These are phyloP conservation scores for Sylvia borin DNA, from an alignment of 2,797 vertebrate genomes.

Conservation along the genomic window DNA sequence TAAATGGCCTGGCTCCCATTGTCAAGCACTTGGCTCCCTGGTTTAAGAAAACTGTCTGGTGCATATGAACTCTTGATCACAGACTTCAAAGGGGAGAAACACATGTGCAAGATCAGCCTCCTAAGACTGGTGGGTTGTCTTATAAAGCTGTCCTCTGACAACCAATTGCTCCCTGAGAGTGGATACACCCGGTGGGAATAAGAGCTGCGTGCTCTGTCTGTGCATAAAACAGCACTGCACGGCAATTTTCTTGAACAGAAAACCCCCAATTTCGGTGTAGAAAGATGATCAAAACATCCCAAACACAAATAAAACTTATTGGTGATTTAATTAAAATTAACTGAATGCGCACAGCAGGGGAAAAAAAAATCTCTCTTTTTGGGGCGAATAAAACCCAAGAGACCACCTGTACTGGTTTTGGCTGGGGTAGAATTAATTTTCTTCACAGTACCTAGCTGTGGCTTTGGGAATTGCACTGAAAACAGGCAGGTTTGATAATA, in stretches of 20 bases:
- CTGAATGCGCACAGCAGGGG: background rate
- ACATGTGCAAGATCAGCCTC: conserved; percentile 35
- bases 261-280: background rate
- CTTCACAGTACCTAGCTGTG: background rate
- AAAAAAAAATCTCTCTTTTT: background rate
- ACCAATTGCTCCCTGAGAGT: background rate
- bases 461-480: background rate
- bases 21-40: conserved; percentile 7
- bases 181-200: background rate
- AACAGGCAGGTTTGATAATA: background rate
- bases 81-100: conserved; percentile 61
- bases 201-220: background rate
- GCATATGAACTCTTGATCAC: conserved; percentile 31
- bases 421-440: background rate
- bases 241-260: background rate
- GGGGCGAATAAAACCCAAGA: background rate
- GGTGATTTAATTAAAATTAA: background rate
- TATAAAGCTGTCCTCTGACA: background rate
- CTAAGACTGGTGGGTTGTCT: background rate
- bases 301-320: background rate
- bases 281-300: background rate
- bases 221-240: background rate
- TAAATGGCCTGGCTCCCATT: conserved; percentile 15
- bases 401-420: background rate
- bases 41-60: conserved; percentile 30